These are phyloP conservation scores for Vanessa cardui DNA, from an alignment of 2,888 invertebrate genomes.

Conservation along the genomic window DNA sequence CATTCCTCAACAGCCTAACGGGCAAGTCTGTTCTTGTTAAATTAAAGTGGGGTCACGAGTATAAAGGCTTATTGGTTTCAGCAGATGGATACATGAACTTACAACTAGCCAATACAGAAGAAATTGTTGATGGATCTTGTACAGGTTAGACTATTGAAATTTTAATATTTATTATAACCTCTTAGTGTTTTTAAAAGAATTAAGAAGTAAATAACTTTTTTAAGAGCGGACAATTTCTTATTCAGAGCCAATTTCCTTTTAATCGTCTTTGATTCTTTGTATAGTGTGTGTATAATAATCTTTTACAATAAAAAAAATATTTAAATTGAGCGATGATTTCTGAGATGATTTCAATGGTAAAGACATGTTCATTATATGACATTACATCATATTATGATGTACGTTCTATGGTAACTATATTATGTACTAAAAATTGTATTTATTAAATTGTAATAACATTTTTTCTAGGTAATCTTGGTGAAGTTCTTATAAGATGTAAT, in stretches of 20 bases:
- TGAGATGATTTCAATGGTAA: too few species aligned
- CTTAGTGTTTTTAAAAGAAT: neutral
- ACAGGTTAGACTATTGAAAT: conserved; percentile 85
- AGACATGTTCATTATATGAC: too few species aligned
- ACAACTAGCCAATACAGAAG: conserved; percentile 98
- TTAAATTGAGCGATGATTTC: too few species aligned
- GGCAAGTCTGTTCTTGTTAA: conserved; percentile 99
- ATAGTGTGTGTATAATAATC: too few species aligned
- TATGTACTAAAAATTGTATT: neutral
- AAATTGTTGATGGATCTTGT: conserved; percentile 95
- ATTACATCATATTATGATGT: too few species aligned
- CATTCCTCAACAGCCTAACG: conserved; percentile 98
- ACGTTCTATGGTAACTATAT: too few species aligned
- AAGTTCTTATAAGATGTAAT: conserved; percentile 98
- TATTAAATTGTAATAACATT: neutral
- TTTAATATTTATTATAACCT: conserved; percentile 14
- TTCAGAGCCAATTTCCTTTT: neutral
- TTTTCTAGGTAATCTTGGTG: conserved; percentile 91
- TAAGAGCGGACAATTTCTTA: neutral
- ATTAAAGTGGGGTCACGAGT: conserved; percentile 99
- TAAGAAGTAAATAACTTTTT: too few species aligned
- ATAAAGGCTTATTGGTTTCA: conserved; percentile 98
- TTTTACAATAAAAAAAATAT: too few species aligned
- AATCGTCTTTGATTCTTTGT: too few species aligned
- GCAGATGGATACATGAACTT: conserved; percentile 99